These are phyloP conservation scores for Xenopus tropicalis DNA, from an alignment of 2,113 vertebrate species.

Conservation along the genomic window UCB_Xtro_10.0 CM004443.2:56642001-56642500, in stretches of 20 bases:
- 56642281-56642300: conserved; percentile 58
- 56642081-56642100: too few species aligned
- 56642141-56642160: background rate
- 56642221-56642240: conserved; percentile 59
- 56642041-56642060: too few species aligned
- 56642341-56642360: conserved; percentile 70
- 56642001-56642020: too few species aligned
- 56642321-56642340: conserved; percentile 76
- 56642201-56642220: conserved; percentile 36
- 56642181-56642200: conserved; percentile 27
- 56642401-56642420: conserved; percentile 82
- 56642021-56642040: too few species aligned
- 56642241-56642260: conserved; percentile 59
- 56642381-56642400: conserved; percentile 77
- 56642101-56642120: too few species aligned
- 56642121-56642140: background rate
- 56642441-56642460: conserved; percentile 55
- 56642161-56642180: conserved; percentile 2
- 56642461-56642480: conserved; percentile 52
- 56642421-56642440: conserved; percentile 85
- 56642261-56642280: conserved; percentile 62
- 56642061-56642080: too few species aligned
- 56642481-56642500: conserved; percentile 9
- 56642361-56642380: conserved; percentile 72
- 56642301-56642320: conserved; percentile 68